Conservation (phyloP, 2,113 vertebrate species). For the Meriones unguiculatus region DNA sequence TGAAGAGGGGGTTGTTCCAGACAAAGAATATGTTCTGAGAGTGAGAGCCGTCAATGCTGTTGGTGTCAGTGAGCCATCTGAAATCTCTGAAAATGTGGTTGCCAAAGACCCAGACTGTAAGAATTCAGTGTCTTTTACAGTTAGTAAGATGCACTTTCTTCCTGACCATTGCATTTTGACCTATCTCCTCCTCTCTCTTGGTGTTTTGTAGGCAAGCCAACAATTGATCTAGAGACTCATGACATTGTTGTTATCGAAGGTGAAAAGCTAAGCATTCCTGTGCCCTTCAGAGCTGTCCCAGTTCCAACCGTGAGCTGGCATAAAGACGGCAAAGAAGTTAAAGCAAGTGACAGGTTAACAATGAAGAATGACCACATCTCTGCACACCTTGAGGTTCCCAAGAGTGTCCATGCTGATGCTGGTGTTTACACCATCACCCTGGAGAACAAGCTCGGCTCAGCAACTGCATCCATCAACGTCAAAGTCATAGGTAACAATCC, state of each 20-base stretch:
- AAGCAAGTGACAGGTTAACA: constrained; percentile 91
- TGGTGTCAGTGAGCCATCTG: constrained; percentile 96
- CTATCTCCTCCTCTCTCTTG: not conserved
- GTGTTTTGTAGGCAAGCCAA: constrained; percentile 91
- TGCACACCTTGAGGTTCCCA: constrained; percentile 93
- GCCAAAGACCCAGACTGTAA: constrained; percentile 99
- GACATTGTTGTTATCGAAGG: constrained; percentile 96
- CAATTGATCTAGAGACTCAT: constrained; percentile 92
- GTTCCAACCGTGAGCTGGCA: constrained; percentile 95
- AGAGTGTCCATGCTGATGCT: constrained; percentile 92
- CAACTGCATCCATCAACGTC: constrained; percentile 93
- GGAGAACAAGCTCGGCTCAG: constrained; percentile 94
- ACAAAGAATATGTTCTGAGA: constrained; percentile 96
- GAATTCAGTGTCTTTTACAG: constrained; percentile 74
- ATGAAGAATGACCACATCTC: constrained; percentile 93
- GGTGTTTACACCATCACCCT: constrained; percentile 94
- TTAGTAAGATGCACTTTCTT: not conserved
- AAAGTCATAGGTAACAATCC: constrained; percentile 96
- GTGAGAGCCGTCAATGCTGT: constrained; percentile 96
- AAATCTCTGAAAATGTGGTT: constrained; percentile 95
- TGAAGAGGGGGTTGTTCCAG: constrained; percentile 95
- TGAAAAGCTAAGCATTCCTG: constrained; percentile 93
- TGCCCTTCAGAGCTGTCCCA: constrained; percentile 96
- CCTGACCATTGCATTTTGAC: constrained; percentile 34
- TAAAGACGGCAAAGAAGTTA: constrained; percentile 94